Percentiles rank a stretch among this genome's conserved stretches.
Evolutionary conservation across 2,888 invertebrate species (phyloP).

Genomic region (Brachyptera risi): DNA sequence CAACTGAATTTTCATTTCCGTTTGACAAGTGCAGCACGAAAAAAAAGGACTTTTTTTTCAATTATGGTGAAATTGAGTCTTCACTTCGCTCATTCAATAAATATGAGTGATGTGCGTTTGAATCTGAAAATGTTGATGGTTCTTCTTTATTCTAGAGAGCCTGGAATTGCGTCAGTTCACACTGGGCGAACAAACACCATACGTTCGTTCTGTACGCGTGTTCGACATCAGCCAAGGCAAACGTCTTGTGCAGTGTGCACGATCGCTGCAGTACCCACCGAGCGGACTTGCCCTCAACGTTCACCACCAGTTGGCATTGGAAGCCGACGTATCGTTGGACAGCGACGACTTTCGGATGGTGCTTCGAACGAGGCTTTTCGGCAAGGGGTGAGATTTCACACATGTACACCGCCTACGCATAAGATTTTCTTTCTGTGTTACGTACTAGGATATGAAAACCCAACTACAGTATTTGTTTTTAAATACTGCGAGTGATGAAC

Average conservation of each 20-base stretch:
- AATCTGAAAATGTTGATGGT: no score
- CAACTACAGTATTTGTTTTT: no score
- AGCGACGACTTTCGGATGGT: conserved; percentile 52
- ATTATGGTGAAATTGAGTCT: no score
- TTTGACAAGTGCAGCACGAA: no score
- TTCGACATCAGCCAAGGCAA: conserved; percentile 44
- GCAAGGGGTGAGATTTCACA: conserved; percentile 43
- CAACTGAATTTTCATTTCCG: no score
- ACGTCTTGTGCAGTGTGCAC: conserved; percentile 35
- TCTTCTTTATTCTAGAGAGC: conserved; percentile 42
- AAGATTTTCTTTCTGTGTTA: no score
- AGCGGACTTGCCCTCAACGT: conserved; percentile 21
- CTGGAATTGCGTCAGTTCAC: conserved; percentile 48
- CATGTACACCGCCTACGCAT: background rate
- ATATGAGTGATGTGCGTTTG: no score
- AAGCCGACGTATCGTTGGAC: conserved; percentile 47
- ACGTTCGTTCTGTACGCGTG: conserved; percentile 42
- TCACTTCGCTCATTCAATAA: no score
- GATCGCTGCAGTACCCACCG: conserved; percentile 28
- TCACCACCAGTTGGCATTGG: conserved; percentile 45
- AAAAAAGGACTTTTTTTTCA: no score
- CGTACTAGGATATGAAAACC: no score
- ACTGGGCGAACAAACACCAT: conserved; percentile 47
- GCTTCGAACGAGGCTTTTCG: conserved; percentile 46
- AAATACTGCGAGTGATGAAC: no score